Evolutionary conservation across 2,888 invertebrate species (phyloP), one percentile per base, ranked within the genome.

Genomic region (Agonopterix heracliana): DNA sequence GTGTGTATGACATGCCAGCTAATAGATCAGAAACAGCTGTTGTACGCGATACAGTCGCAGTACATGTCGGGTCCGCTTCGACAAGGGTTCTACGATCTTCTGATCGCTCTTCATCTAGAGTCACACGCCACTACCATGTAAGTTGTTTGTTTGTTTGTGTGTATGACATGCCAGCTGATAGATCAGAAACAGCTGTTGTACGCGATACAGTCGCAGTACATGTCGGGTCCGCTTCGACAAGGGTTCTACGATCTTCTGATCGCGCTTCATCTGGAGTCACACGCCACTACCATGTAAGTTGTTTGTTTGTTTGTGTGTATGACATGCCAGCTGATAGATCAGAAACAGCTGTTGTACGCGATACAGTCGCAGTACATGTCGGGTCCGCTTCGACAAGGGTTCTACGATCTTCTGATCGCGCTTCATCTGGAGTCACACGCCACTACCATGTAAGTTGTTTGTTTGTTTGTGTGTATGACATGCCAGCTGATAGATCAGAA

Each of bases 171-270:
- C 66, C 93, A 94, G 52, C 99, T 99, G 78, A 98, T 99, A 9
- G 98, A 99, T 73, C 98, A 98, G 71, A 97, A 97, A 66, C 99
- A 99, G 76, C 89, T 99, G 41, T 89, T 99, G 50, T 99, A 98
- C 81, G 98, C 98, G 35, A 98, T 99, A 63, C 94, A 96, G 66
- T 96, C 97, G 1, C 98, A 98, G 79, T 99, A 97, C 80, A 96
- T 98, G 96, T 97, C 98, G 34, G 99, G 99, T 0, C 97, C 98
- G 0, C 87, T 99, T 52, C 91, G 99, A 1, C 95, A 96, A 81
- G 99, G 98, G 10, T 98, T 99, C 88, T 98, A 98, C 74, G 98
- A 99, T 78, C 90, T 99, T 17, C 91, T 99, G 40, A 99, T 99
- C 50, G 96, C 98, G 0, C 84, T 99, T 54, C 99, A 99, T 90